Evolutionary conservation across 2,797 vertebrate genomes (phyloP).

Genomic region (Ara ararauna): DNA sequence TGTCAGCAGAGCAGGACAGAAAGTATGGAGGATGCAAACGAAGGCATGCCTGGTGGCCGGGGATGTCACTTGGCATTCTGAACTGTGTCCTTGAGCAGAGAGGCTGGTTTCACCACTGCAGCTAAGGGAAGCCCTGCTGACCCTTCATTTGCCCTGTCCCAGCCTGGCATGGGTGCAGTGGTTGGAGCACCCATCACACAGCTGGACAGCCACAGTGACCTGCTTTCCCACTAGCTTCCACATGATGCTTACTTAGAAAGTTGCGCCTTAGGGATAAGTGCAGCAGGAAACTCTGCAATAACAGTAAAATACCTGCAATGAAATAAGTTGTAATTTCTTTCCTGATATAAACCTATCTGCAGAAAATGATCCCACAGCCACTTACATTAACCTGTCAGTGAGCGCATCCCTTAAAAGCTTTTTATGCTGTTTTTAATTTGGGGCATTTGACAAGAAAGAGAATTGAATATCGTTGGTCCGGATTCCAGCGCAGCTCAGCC

Average conservation of each 20-base stretch:
- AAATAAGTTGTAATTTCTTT: constrained; percentile 23
- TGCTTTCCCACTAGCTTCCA: background rate
- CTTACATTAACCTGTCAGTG: constrained; percentile 55
- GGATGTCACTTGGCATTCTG: background rate
- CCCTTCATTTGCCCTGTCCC: background rate
- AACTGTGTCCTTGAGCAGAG: background rate
- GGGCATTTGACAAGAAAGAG: background rate
- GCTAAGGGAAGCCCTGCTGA: background rate
- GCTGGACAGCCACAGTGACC: background rate
- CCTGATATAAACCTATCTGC: constrained; percentile 3
- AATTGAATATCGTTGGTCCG: background rate
- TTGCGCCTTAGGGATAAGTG: accelerated
- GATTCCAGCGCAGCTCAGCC: background rate
- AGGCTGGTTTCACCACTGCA: background rate
- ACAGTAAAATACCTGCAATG: background rate
- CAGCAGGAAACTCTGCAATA: background rate
- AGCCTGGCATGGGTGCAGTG: background rate
- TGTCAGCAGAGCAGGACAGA: background rate
- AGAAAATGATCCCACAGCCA: constrained; percentile 46
- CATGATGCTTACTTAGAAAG: background rate
- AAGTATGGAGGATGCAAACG: background rate
- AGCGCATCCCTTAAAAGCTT: constrained; percentile 58
- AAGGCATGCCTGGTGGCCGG: background rate
- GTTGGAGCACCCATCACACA: background rate
- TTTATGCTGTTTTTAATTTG: constrained; percentile 64